Conservation (phyloP, 2,888 invertebrate genomes). For the Bugulina stolonifera region DNA sequence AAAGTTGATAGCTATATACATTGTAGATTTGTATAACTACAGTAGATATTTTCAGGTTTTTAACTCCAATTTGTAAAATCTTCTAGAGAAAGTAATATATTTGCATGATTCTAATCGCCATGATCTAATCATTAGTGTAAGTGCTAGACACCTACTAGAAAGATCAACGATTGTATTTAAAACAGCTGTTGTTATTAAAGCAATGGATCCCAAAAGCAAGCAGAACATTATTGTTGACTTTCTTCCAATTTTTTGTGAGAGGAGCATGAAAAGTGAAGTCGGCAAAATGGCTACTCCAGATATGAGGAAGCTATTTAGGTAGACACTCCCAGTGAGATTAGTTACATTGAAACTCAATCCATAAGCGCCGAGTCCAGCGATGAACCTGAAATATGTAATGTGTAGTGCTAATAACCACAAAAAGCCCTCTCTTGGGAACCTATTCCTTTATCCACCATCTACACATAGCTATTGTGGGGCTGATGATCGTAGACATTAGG, state of each 20-base stretch:
- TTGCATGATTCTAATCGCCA: neutral
- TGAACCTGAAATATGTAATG: neutral
- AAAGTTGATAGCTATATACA: neutral
- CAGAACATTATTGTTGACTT: neutral
- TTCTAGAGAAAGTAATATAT: neutral
- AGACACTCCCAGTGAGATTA: neutral
- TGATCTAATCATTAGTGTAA: neutral
- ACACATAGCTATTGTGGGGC: neutral
- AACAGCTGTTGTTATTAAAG: neutral
- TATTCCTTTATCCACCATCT: neutral
- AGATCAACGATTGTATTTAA: neutral
- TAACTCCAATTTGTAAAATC: too few species aligned
- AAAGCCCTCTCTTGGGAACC: too few species aligned
- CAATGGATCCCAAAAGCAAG: neutral
- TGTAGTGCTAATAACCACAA: too few species aligned
- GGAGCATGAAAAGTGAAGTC: neutral
- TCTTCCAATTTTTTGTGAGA: neutral
- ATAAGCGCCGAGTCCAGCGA: neutral
- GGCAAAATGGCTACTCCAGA: neutral
- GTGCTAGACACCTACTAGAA: neutral
- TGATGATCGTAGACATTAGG: neutral
- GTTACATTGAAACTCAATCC: neutral
- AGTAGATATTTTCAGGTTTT: too few species aligned
- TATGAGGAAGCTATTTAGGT: neutral
- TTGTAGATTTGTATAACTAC: too few species aligned